Conservation (phyloP, 1,140 invertebrate species). For the Halyomorpha halys region DNA sequence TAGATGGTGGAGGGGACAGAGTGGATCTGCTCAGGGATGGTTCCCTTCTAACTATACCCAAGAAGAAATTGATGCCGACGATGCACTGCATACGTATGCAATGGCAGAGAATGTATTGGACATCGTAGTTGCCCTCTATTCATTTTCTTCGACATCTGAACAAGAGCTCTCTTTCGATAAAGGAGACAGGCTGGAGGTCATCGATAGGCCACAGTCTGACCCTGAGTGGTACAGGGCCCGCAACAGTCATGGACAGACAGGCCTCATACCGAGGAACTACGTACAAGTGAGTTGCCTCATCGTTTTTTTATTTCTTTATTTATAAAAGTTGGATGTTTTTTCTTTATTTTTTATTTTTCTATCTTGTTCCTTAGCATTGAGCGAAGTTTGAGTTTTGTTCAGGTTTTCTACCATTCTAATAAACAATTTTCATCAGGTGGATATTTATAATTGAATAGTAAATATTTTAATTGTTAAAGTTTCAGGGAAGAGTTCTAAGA, state of each 20-base stretch:
- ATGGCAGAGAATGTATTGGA: constrained; percentile 88
- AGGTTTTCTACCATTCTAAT: too few species aligned
- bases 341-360: too few species aligned
- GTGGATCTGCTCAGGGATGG: constrained; percentile 71
- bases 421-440: too few species aligned
- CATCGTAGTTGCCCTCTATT: constrained; percentile 88
- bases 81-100: constrained; percentile 78
- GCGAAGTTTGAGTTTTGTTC: too few species aligned
- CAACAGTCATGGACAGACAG: constrained; percentile 81
- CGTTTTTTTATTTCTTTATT: background rate
- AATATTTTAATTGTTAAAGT: too few species aligned
- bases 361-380: too few species aligned
- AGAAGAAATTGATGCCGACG: constrained; percentile 71
- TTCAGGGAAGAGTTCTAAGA: too few species aligned
- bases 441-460: too few species aligned
- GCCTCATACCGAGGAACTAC: constrained; percentile 94
- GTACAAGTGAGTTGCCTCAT: constrained; percentile 48
- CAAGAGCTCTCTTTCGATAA: constrained; percentile 96
- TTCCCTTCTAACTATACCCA: constrained; percentile 98
- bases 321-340: background rate
- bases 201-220: constrained; percentile 89
- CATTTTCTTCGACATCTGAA: constrained; percentile 88
- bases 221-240: constrained; percentile 95
- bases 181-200: constrained; percentile 85
- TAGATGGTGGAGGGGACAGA: constrained; percentile 96